phyloP scores from a whole-genome alignment of 2,888 invertebrate species.

The Siphlonurus alternatus region DNA sequence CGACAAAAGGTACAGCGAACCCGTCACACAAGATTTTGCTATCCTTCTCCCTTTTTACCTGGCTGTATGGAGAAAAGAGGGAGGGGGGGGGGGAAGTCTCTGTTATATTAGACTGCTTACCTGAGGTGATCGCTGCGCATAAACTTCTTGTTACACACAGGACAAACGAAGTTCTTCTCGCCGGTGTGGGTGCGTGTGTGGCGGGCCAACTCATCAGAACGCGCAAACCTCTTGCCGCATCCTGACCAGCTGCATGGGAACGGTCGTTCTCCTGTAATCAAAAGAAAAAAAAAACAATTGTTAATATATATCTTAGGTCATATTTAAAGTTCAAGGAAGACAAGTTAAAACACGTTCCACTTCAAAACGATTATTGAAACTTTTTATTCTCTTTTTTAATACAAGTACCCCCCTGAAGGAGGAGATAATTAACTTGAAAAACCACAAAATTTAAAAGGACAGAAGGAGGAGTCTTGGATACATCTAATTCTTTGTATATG shows the following conservation, averaged over 20 bases:
- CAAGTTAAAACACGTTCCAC: no score
- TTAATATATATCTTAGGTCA: not conserved
- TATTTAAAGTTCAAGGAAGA: no score
- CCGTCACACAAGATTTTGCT: not conserved
- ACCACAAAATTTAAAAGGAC: no score
- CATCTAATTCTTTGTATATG: no score
- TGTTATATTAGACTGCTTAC: conserved; percentile 20
- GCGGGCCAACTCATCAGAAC: conserved; percentile 44
- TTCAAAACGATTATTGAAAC: no score
- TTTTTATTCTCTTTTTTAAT: no score
- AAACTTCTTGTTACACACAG: conserved; percentile 42
- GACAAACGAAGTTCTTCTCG: conserved; percentile 44
- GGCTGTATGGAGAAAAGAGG: no score
- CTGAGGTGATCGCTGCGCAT: conserved; percentile 47
- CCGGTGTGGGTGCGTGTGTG: conserved; percentile 47
- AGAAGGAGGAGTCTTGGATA: no score
- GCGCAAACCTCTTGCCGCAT: conserved; percentile 44
- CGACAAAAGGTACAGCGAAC: not conserved
- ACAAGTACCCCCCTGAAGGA: no score
- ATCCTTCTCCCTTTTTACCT: not conserved
- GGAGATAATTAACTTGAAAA: no score
- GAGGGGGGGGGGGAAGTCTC: no score
- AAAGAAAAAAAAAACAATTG: conserved; percentile 3
- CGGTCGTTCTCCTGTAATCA: conserved; percentile 38
- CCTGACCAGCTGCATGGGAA: conserved; percentile 43